Conservation (phyloP, 2,797 vertebrate genomes). For the Peromyscus nudipes region DNA sequence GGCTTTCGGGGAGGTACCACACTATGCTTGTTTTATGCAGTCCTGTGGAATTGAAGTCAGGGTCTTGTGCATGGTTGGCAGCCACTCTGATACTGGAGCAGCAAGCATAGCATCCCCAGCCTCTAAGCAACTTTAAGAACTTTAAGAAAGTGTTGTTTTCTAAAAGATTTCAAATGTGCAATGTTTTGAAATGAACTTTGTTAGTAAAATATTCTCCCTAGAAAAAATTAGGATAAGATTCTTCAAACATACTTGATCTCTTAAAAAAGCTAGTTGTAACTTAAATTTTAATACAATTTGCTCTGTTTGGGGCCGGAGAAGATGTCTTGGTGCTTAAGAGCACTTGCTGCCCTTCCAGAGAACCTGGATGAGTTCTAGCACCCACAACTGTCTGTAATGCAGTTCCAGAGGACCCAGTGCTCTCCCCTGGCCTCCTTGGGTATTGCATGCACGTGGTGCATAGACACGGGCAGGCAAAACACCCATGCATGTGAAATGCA, state of each 20-base stretch:
- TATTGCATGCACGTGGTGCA: not conserved
- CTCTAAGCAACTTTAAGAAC: not conserved
- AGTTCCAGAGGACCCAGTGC: not conserved
- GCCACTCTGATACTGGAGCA: not conserved
- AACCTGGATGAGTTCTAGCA: not conserved
- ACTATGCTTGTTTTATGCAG: not conserved
- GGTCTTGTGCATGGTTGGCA: not conserved
- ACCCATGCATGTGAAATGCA: not conserved
- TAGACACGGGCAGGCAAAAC: not conserved
- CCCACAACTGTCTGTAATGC: not conserved
- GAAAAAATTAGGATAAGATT: not conserved
- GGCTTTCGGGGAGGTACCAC: not conserved
- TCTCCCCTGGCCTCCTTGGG: not conserved
- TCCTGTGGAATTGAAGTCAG: not conserved
- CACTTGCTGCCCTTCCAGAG: not conserved
- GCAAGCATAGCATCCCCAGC: not conserved
- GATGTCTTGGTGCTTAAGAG: not conserved
- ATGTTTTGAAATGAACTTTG: slow-evolving; percentile 55
- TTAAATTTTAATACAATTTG: slow-evolving; percentile 46
- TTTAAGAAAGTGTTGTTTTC: slow-evolving; percentile 17
- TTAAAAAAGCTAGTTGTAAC: slow-evolving; percentile 28
- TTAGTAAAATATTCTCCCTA: not conserved
- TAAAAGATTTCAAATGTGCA: slow-evolving; percentile 1
- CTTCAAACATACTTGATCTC: slow-evolving; percentile 30
- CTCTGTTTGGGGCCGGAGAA: not conserved